Base-by-base conservation (phyloP, 2,888 invertebrate genomes). In the Oxyteleia sp. region DNA sequence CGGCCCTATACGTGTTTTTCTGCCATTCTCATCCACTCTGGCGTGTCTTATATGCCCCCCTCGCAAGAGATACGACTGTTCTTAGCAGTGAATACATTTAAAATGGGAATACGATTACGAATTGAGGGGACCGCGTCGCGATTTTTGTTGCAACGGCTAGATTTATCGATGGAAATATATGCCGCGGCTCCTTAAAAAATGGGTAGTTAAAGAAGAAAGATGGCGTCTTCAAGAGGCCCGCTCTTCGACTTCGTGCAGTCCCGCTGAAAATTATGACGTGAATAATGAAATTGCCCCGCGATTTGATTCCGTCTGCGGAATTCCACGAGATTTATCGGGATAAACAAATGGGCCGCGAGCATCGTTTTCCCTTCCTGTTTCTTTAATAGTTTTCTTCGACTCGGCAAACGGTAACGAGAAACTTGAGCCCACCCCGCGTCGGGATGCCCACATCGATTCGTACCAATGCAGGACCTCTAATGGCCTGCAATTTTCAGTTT, bases 91-190 rank as follows among this genome's bases (percentile, higher is more conserved):
- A 91, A 91, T 92, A 92, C 88, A 90, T 91, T 91, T 89, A 87
- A 88, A 91, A 87, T 89, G 89, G 88, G 90, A 91, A 91, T 91
- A 89, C 90, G 91, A 92, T 92, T 82, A 84, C 84, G 64, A 78
- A 64, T 69, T 13, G 57, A 53, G 72, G 80, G 74, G 41, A 59
- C 20, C 64, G 63, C 72, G 75, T 74, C 68, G 68, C 81, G 71
- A 82, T 86, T 85, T 84, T 87, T 84, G 82, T 84, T 81, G 80
- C 86, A 86, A 51, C 49, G 55, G 32, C 45, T 53, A 88, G 88
- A 92, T 91, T 92, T 92, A 92, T 92, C 88, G 90, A 87, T 90
- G 90, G 88, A 90, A 92, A 91, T 91, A 90, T 87, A 86, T 88
- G 84, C 86, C 89, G 87, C 88, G 88, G 88, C 82, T 84, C 81